Percentiles rank a stretch among this genome's conserved stretches.
Evolutionary conservation across 2,113 vertebrate genomes (phyloP).

Genomic region (Engraulis encrasicolus): DNA sequence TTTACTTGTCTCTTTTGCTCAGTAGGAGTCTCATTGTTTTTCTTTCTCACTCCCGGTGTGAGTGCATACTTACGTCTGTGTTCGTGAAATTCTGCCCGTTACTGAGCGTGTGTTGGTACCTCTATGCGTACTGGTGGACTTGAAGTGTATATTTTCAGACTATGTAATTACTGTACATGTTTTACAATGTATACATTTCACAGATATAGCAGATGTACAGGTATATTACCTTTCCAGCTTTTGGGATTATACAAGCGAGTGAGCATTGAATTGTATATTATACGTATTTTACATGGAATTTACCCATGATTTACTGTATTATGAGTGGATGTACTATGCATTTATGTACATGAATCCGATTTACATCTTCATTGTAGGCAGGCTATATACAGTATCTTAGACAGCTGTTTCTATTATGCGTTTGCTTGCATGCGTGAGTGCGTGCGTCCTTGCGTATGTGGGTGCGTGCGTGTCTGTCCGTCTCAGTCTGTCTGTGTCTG

Average conservation of each 20-base stretch:
- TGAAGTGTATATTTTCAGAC: slow-evolving; percentile 26
- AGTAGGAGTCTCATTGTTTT: background rate
- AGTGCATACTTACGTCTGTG: background rate
- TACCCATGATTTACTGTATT: no score
- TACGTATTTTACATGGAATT: no score
- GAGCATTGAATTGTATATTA: no score
- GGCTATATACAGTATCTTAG: no score
- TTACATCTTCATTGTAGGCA: no score
- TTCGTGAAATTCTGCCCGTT: slow-evolving; percentile 15
- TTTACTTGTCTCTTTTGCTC: background rate
- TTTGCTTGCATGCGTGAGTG: background rate
- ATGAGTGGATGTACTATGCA: no score
- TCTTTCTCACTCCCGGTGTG: background rate
- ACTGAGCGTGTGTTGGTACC: slow-evolving; percentile 55
- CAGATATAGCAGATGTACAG: no score
- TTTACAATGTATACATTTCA: background rate
- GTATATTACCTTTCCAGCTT: no score
- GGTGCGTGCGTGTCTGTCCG: background rate
- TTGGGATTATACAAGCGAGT: no score
- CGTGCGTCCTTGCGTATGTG: background rate
- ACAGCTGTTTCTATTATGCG: no score
- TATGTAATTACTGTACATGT: slow-evolving; percentile 45
- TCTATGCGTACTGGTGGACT: background rate
- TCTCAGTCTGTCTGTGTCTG: background rate
- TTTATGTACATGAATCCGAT: no score